A percentile compares a stretch with the other conserved stretches of the same genome.
phyloP scores from a whole-genome alignment of 2,113 vertebrate species.

The Macquaria ambigua region DNA sequence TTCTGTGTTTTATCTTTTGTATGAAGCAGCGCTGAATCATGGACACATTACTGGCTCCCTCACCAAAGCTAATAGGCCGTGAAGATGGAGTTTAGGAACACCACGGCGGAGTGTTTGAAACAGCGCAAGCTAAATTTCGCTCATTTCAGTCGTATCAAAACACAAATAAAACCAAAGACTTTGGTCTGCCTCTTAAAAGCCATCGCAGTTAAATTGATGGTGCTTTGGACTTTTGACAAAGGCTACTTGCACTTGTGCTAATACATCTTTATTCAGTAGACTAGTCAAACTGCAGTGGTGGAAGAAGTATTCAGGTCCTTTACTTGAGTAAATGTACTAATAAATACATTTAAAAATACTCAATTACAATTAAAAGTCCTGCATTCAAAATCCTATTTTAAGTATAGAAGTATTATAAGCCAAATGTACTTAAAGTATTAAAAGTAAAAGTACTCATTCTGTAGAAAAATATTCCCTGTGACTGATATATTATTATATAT shows the following conservation, averaged over 20 bases:
- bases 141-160: conserved; percentile 54
- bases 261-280: not conserved
- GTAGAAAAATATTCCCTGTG: no score
- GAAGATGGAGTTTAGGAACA: conserved; percentile 61
- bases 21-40: conserved; percentile 42
- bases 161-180: conserved; percentile 59
- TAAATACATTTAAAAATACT: not conserved
- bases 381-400: not conserved
- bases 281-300: not conserved
- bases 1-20: conserved; percentile 50
- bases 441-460: no score
- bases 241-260: conserved; percentile 7
- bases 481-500: no score
- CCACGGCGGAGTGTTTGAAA: conserved; percentile 48
- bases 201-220: conserved; percentile 37
- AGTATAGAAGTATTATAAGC: not conserved
- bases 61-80: conserved; percentile 56
- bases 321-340: not conserved
- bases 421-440: no score
- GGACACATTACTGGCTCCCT: conserved; percentile 49
- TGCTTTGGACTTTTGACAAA: conserved; percentile 23
- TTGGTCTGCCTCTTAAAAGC: conserved; percentile 45
- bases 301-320: not conserved
- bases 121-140: conserved; percentile 50
- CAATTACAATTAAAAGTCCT: not conserved